Evolutionary conservation across 2,888 invertebrate genomes (phyloP).

Genomic region (Chouioia cunea): DNA sequence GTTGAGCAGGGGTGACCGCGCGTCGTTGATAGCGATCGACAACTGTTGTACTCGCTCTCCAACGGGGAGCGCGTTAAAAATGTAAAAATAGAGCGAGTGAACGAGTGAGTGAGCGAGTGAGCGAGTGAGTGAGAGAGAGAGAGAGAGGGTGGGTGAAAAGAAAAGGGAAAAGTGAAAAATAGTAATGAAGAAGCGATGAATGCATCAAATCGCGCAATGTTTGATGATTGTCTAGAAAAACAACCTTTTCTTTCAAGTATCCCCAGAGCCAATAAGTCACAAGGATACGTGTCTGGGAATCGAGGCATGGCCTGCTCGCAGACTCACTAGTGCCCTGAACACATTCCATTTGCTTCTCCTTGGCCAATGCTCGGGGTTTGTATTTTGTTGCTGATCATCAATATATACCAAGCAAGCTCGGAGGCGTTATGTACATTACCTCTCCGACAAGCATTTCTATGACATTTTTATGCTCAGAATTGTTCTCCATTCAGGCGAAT

Average conservation of each 20-base stretch:
- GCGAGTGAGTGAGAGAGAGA: too few relatives aligned
- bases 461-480: slow-evolving; percentile 56
- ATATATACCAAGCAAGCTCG: slow-evolving; percentile 50
- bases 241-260: slow-evolving; percentile 63
- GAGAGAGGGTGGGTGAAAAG: background rate
- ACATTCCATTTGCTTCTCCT: slow-evolving; percentile 63
- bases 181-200: slow-evolving; percentile 51
- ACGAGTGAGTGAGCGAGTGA: too few relatives aligned
- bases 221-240: slow-evolving; percentile 62
- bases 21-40: background rate
- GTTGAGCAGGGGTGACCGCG: too few relatives aligned
- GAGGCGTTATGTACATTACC: slow-evolving; percentile 30
- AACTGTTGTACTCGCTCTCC: slow-evolving; percentile 39
- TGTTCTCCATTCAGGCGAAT: slow-evolving; percentile 56
- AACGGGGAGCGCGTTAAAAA: slow-evolving; percentile 37
- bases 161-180: background rate
- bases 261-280: slow-evolving; percentile 63
- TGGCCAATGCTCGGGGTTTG: slow-evolving; percentile 64
- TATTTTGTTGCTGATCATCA: slow-evolving; percentile 64
- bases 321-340: slow-evolving; percentile 64
- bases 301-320: slow-evolving; percentile 63
- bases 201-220: slow-evolving; percentile 60
- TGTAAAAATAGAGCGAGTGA: too few relatives aligned
- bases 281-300: slow-evolving; percentile 63
- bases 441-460: slow-evolving; percentile 39